Evolutionary conservation across 2,888 invertebrate genomes (phyloP), one percentile per base, ranked within the genome.

Genomic region (Phrixothrix hirtus): DNA sequence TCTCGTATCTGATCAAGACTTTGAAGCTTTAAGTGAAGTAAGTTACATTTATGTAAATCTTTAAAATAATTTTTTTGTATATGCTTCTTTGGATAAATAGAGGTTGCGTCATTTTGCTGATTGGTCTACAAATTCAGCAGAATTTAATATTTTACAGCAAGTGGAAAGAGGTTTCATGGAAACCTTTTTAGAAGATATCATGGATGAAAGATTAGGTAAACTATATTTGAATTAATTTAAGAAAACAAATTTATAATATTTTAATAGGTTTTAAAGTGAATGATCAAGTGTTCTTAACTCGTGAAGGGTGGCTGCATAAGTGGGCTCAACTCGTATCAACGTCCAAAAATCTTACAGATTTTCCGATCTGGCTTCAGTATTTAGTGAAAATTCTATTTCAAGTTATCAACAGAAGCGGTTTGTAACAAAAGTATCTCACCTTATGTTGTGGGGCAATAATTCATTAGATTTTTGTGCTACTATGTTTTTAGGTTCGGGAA

Each of bases 341-440:
- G 6, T 77, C 79, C 29, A 76, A 73, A 57, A 77, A 81, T 54
- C 80, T 87, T 66, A 73, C 79, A 0, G 84, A 86, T 61, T 79
- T 88, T 54, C 88, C 88, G 0, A 77, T 88, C n/a, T 88, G 87
- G 80, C 73, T 88, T 31, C 87, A 87, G 68, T 86, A 86, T 69
- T 80, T 88, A 58, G 84, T 86, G 66, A 87, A 86, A 76, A 84
- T 87, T 62, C 70, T 87, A 26, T 87, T 86, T 70, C 84, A 83
- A 68, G 85, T 86, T 13, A 83, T 87, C 47, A 86, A 87, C 68
- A 82, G 83, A 72, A 81, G 81, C 63, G 81, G 87, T 85, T 70
- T 78, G 78, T 75, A 42, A 17, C 37, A 26, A 48, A 39, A 41
- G 35, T 35, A 41, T 13, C 26, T 38, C 11, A 25, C 12, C 25